Percentiles rank a stretch among this genome's conserved stretches.
Conservation (phyloP, 2,113 vertebrate species). For the Astatotilapia flaviijosephi region DNA sequence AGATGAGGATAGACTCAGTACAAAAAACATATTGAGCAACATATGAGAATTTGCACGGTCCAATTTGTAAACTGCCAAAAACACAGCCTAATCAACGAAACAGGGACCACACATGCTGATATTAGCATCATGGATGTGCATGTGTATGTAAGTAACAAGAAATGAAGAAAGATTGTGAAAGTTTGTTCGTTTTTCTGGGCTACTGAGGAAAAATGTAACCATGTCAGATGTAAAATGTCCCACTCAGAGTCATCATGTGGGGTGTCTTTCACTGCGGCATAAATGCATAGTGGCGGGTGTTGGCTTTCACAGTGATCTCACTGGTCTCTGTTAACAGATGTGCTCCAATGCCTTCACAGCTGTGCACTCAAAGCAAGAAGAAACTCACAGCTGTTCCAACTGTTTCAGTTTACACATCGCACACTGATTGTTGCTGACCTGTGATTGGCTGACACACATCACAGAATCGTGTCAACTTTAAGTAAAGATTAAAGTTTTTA, state of each 20-base stretch:
- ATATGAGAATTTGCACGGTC: neutral
- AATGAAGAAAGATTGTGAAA: neutral
- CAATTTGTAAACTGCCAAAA: neutral
- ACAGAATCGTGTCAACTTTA: neutral
- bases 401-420: slow-evolving; percentile 38
- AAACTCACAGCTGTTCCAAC: slow-evolving; percentile 59
- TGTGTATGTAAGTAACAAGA: neutral
- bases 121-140: neutral
- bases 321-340: slow-evolving; percentile 57
- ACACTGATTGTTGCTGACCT: slow-evolving; percentile 1
- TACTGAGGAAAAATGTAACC: neutral
- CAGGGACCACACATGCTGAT: neutral
- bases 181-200: neutral
- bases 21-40: neutral
- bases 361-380: slow-evolving; percentile 51
- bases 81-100: neutral
- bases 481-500: neutral
- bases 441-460: neutral
- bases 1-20: neutral
- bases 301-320: slow-evolving; percentile 38
- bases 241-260: neutral
- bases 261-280: slow-evolving; percentile 18
- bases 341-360: slow-evolving; percentile 45
- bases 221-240: neutral
- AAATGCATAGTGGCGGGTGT: neutral